Evolutionary conservation across 2,888 invertebrate species (phyloP).

Genomic region (Cerceris ruficornis): DNA sequence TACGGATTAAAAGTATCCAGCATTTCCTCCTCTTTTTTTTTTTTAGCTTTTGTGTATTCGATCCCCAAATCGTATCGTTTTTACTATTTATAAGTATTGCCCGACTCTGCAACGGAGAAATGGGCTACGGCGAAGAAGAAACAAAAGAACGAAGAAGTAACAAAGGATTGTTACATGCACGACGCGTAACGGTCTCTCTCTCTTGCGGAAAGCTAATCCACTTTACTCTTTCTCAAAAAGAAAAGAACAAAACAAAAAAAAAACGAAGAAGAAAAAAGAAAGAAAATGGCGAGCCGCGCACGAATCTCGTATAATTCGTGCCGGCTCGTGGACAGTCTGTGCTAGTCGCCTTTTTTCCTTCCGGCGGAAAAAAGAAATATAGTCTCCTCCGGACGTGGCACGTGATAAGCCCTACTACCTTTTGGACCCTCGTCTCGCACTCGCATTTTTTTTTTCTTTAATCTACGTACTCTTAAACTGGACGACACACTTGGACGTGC

Average conservation of each 20-base stretch:
- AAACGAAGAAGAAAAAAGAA: constrained; percentile 6
- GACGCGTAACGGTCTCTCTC: constrained; percentile 40
- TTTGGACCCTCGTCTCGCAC: constrained; percentile 72
- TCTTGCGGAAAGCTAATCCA: constrained; percentile 32
- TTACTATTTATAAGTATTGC: constrained; percentile 9
- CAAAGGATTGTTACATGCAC: constrained; percentile 37
- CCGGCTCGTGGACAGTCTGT: constrained; percentile 57
- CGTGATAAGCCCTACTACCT: constrained; percentile 62
- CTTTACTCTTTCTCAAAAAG: constrained; percentile 22
- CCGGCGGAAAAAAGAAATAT: constrained; percentile 54
- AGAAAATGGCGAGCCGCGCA: constrained; percentile 45
- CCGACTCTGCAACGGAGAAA: constrained; percentile 2
- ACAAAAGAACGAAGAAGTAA: constrained; percentile 57
- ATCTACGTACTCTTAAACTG: constrained; percentile 66
- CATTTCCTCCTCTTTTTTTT: constrained; percentile 8
- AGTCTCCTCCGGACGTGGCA: constrained; percentile 59
- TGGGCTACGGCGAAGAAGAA: constrained; percentile 30
- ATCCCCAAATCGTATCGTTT: constrained; percentile 24
- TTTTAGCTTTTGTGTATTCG: constrained; percentile 16
- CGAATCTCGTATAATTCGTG: constrained; percentile 36
- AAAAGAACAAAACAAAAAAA: not conserved
- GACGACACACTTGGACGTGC: constrained; percentile 77
- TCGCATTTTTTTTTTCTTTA: constrained; percentile 57
- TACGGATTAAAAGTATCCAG: constrained; percentile 31
- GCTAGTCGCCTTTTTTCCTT: constrained; percentile 49